A percentile compares a stretch with the other conserved stretches of the same genome.
These are phyloP conservation scores for Mythimna vitellina DNA, from an alignment of 2,888 invertebrate species.

Conservation along the genomic window DNA sequence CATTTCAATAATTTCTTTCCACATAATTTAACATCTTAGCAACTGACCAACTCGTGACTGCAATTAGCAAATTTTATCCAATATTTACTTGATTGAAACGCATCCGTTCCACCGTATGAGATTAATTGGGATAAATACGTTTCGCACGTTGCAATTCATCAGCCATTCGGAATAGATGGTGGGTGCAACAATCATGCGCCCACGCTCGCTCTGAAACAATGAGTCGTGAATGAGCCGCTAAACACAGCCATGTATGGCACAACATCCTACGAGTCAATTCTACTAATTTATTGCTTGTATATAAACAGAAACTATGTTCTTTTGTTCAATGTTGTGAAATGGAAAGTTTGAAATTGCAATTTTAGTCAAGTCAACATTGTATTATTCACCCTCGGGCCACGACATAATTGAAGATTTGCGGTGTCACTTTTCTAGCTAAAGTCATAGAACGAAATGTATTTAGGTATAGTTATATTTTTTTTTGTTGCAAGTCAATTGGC, in stretches of 20 bases:
- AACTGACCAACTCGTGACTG: conserved; percentile 22
- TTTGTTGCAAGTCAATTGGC: neutral
- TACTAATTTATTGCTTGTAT: conserved; percentile 71
- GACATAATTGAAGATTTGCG: conserved; percentile 5
- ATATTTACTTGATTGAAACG: conserved; percentile 62
- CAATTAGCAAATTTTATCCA: conserved; percentile 12
- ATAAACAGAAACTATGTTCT: conserved; percentile 59
- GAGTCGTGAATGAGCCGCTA: conserved; percentile 74
- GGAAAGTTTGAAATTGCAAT: conserved; percentile 52
- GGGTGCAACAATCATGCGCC: conserved; percentile 85
- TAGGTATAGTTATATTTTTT: neutral
- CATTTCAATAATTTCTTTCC: conserved; percentile 17
- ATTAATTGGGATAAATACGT: conserved; percentile 83
- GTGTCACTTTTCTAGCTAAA: neutral
- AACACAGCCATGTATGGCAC: conserved; percentile 75
- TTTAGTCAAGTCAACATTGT: conserved; percentile 42
- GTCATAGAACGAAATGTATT: neutral
- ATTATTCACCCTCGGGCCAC: neutral
- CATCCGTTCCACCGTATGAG: conserved; percentile 73
- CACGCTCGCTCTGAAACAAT: conserved; percentile 82
- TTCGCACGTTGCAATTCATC: conserved; percentile 82
- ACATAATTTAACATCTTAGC: conserved; percentile 21
- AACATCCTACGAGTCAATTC: conserved; percentile 76
- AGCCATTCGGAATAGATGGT: conserved; percentile 75
- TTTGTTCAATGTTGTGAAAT: conserved; percentile 60